Percentiles rank a stretch among this genome's conserved stretches.
Evolutionary conservation across 2,888 invertebrate species (phyloP).

Genomic region (Lasius fuliginosus): DNA sequence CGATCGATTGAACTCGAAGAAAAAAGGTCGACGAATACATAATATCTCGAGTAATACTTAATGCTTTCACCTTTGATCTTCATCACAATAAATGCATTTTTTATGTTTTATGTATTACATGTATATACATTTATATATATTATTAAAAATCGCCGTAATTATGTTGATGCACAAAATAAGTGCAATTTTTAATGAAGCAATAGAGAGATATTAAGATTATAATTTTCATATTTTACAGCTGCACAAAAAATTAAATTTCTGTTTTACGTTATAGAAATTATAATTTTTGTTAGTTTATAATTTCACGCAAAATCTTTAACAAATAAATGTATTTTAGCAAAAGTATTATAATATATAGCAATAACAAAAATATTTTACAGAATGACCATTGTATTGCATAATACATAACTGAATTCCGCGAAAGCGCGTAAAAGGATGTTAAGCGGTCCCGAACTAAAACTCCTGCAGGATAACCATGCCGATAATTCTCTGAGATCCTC

Average conservation of each 20-base stretch:
- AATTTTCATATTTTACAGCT: neutral
- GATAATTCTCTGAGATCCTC: conserved; percentile 67
- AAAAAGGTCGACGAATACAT: conserved; percentile 3
- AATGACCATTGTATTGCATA: neutral
- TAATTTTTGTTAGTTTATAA: neutral
- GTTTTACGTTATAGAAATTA: neutral
- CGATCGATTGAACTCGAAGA: conserved; percentile 27
- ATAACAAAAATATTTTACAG: conserved; percentile 4
- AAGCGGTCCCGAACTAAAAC: conserved; percentile 2
- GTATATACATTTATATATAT: neutral
- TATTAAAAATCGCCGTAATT: neutral
- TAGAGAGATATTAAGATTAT: neutral
- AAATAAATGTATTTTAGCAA: neutral
- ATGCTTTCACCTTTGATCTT: neutral
- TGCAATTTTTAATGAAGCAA: neutral
- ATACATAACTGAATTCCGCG: conserved; percentile 7
- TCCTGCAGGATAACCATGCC: conserved; percentile 55
- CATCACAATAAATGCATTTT: neutral
- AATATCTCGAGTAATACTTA: neutral
- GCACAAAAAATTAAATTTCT: neutral
- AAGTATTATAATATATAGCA: neutral
- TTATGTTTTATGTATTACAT: neutral
- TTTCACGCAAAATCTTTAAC: neutral
- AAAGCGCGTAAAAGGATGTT: conserved; percentile 9
- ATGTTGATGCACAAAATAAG: neutral